Percentiles rank a stretch among this genome's conserved stretches.
phyloP scores from a whole-genome alignment of 2,888 invertebrate species.

The Ornithoptera alexandrae region DNA sequence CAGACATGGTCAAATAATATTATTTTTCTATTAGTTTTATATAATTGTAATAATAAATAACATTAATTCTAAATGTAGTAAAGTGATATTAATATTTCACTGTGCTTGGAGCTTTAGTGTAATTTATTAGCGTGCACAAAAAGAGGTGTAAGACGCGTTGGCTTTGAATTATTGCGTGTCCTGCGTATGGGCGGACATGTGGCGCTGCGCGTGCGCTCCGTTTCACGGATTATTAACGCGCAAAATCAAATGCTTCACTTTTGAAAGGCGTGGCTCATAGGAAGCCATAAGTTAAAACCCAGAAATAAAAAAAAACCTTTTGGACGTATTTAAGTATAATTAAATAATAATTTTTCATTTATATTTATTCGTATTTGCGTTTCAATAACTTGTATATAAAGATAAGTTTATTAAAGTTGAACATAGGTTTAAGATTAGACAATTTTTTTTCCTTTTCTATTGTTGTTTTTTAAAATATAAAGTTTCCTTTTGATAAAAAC shows the following conservation, averaged over 20 bases:
- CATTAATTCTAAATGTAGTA: no score
- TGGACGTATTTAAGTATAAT: no score
- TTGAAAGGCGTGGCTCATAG: slow-evolving; percentile 30
- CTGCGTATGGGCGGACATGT: slow-evolving; percentile 55
- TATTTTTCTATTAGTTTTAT: no score
- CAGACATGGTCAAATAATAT: no score
- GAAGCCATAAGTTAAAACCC: slow-evolving; percentile 25
- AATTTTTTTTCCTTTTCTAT: neutral
- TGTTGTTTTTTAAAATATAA: neutral
- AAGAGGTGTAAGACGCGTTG: slow-evolving; percentile 42
- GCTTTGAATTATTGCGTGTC: slow-evolving; percentile 48
- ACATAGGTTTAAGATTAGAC: no score
- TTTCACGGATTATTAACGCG: slow-evolving; percentile 70
- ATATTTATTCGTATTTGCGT: neutral
- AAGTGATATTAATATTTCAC: neutral
- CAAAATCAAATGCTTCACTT: slow-evolving; percentile 57
- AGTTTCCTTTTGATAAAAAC: neutral
- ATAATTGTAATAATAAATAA: no score
- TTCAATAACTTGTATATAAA: neutral
- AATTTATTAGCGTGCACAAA: slow-evolving; percentile 43
- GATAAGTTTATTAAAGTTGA: neutral
- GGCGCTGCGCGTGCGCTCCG: slow-evolving; percentile 47
- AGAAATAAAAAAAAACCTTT: slow-evolving; percentile 3
- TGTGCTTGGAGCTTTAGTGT: slow-evolving; percentile 33
- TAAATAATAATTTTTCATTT: no score